Conservation (phyloP, 2,797 vertebrate genomes). For the Protosalanx chinensis region DNA sequence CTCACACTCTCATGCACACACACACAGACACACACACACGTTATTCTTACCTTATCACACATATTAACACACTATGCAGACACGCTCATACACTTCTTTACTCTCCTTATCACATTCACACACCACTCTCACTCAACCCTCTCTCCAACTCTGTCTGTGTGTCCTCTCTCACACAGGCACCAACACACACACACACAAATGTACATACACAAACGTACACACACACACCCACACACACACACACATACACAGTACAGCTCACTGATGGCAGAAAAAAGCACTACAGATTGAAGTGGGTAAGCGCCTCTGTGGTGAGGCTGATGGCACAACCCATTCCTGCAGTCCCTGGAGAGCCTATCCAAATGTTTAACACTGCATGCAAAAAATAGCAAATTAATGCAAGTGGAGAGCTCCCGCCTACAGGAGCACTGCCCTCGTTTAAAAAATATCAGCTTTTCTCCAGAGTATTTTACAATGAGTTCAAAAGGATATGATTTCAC, state of each 20-base stretch:
- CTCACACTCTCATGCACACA: constrained; percentile 35
- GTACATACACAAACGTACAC: not conserved
- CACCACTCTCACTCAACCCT: not conserved
- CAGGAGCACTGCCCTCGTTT: constrained; percentile 69
- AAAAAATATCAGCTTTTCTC: constrained; percentile 59
- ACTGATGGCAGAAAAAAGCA: constrained; percentile 65
- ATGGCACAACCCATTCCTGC: constrained; percentile 35
- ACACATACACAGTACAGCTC: constrained; percentile 26
- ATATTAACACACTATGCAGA: not conserved
- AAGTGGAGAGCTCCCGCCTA: constrained; percentile 73
- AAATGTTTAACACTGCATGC: constrained; percentile 72
- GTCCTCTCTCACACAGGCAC: not conserved
- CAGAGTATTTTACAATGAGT: constrained; percentile 51
- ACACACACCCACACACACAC: constrained; percentile 2
- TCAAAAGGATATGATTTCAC: constrained; percentile 50
- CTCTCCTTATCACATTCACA: not conserved
- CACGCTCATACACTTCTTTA: constrained; percentile 4
- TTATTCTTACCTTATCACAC: no score
- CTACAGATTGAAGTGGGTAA: constrained; percentile 75
- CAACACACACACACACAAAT: not conserved
- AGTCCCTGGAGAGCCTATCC: constrained; percentile 71
- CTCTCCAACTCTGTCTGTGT: not conserved
- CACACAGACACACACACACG: not conserved
- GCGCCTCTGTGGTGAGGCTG: constrained; percentile 59
- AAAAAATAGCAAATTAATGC: constrained; percentile 81